Base-by-base conservation (phyloP, 2,113 vertebrate species). In the Podocnemis expansa region DNA sequence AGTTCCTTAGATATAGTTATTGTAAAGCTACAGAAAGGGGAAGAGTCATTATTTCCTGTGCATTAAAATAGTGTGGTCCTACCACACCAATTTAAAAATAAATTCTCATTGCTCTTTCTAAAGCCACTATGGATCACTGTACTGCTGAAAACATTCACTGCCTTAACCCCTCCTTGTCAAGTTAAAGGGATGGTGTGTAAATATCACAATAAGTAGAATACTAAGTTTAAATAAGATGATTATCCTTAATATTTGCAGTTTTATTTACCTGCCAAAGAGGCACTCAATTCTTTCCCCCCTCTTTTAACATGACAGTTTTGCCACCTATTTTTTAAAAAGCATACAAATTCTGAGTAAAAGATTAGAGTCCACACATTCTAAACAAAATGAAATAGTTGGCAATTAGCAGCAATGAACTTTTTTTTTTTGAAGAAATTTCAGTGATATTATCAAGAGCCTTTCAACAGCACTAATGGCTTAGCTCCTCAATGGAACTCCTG, bases 391-490 rank as follows among this genome's bases (percentile, higher is more conserved):
- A 41, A 73, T 4, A 63, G 63, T 31, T 41, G 51, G 34, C 79
- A 92, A 86, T 89, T 78, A 93, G 17, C 2, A n/a, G 8, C 34
- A n/a, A 67, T n/a, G 38, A 10, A 70, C 63, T 70, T 38, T 38
- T 70, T 38, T 70, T 70, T n/a, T 70, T 34, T 70, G 63, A 16
- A 70, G 16, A 10, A 11, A 79, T 84, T 63, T 22, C 58, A 84
- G 5, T 67, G 3, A 73, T 94, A 85, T 81, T 56, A 89, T 2
- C 47, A 73, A 95, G 95, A 83, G 14, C 58, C 70, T 24, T 84
- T 34, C 56, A 89, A 87, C 0, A 34, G 52, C 63, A 73, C 16
- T 88, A 92, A 67, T 0, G 76, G 88, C 29, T 79, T 80, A 82
- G 47, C 88, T 29, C 17, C 82, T 10, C 43, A 34, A 5, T 3